Conservation (phyloP, 2,113 vertebrate genomes). For the Clinocottus analis region DNA sequence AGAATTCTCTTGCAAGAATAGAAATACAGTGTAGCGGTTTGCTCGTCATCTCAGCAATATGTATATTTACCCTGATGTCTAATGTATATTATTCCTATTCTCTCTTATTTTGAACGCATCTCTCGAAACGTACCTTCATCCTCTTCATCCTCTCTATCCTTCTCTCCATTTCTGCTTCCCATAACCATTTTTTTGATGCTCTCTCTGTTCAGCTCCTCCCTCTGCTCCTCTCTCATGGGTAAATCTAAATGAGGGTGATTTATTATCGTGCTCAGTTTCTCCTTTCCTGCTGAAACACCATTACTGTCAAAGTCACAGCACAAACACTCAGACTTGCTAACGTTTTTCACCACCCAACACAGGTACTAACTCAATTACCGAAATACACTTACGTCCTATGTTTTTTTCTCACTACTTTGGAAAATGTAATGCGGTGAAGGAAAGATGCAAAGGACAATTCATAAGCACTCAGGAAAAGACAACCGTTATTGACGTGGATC, state of each 20-base stretch:
- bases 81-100: constrained; percentile 13
- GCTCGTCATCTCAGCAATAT: not conserved
- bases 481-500: too few relatives aligned
- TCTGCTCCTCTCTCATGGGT: constrained; percentile 35
- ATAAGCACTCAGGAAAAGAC: too few relatives aligned
- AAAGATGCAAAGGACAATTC: too few relatives aligned
- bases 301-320: constrained; percentile 59
- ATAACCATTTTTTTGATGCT: constrained; percentile 42
- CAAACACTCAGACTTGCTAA: constrained; percentile 29
- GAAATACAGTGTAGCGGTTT: not conserved
- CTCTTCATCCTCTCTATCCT: constrained; percentile 10
- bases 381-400: not conserved
- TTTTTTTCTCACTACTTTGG: not conserved
- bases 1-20: not conserved
- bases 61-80: not conserved
- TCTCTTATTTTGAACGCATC: not conserved
- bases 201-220: constrained; percentile 28
- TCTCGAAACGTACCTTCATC: not conserved
- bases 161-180: constrained; percentile 11
- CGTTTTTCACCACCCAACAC: constrained; percentile 34
- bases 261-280: constrained; percentile 63
- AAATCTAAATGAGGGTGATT: constrained; percentile 67
- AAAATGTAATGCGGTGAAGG: too few relatives aligned
- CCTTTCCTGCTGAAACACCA: constrained; percentile 63
- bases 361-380: constrained; percentile 20